Conservation (phyloP, 2,113 vertebrate species). For the Rana temporaria region DNA sequence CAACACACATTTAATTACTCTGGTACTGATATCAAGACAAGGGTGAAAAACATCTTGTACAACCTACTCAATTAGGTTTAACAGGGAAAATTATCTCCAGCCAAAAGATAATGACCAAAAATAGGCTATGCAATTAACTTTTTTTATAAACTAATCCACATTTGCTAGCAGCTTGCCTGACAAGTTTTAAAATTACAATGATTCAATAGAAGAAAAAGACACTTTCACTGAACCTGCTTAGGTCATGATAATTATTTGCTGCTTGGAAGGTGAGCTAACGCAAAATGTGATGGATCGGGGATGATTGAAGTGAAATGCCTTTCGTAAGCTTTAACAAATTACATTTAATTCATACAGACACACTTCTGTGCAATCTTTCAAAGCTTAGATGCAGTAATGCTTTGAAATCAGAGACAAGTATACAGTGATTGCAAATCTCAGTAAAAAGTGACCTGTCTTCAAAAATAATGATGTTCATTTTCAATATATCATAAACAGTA, state of each 20-base stretch:
- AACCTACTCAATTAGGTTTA: slow-evolving; percentile 51
- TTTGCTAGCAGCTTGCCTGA: slow-evolving; percentile 21
- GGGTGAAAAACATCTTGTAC: slow-evolving; percentile 39
- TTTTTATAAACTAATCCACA: slow-evolving; percentile 43
- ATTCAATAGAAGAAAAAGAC: slow-evolving; percentile 37
- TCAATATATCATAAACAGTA: no score
- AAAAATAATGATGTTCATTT: no score
- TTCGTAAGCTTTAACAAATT: not conserved
- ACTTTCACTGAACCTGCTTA: slow-evolving; percentile 11
- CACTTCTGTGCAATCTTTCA: no score
- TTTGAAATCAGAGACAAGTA: no score
- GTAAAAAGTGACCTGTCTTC: no score
- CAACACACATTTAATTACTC: slow-evolving; percentile 44
- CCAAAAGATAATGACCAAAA: slow-evolving; percentile 54
- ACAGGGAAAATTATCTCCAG: slow-evolving; percentile 47
- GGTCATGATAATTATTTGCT: slow-evolving; percentile 26
- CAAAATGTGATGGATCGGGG: slow-evolving; percentile 4
- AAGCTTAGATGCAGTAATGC: no score
- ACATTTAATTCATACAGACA: not conserved
- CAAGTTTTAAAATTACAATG: slow-evolving; percentile 28
- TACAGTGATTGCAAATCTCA: no score
- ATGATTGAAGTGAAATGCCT: not conserved
- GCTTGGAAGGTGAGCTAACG: not conserved
- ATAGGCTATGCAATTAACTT: slow-evolving; percentile 49
- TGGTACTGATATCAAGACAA: slow-evolving; percentile 48